Evolutionary conservation across 2,888 invertebrate species (phyloP).

Genomic region (Pocota personata): DNA sequence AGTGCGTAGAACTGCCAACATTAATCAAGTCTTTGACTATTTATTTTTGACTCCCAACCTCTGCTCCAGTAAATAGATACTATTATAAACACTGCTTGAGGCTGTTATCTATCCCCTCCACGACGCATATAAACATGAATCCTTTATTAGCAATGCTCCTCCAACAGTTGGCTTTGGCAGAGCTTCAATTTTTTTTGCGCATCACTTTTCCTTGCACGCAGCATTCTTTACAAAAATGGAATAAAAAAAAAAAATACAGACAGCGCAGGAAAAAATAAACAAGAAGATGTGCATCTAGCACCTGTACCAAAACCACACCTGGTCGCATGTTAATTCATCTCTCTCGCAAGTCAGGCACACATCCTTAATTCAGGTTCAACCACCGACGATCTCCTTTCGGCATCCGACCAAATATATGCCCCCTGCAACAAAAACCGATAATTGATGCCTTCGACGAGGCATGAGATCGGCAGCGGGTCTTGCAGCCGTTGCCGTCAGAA

Average conservation of each 20-base stretch:
- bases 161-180: slow-evolving; percentile 42
- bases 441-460: slow-evolving; percentile 69
- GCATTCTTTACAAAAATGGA: slow-evolving; percentile 13
- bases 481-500: slow-evolving; percentile 51
- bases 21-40: no score
- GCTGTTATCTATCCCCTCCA: neutral
- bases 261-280: neutral
- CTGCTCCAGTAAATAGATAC: neutral
- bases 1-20: no score
- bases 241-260: slow-evolving; percentile 12
- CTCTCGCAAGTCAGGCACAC: slow-evolving; percentile 69
- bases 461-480: slow-evolving; percentile 70
- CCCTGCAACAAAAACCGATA: slow-evolving; percentile 66
- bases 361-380: slow-evolving; percentile 73
- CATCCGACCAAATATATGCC: slow-evolving; percentile 36
- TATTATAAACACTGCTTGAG: neutral
- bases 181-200: slow-evolving; percentile 52
- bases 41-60: neutral
- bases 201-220: slow-evolving; percentile 58
- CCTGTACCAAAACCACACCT: slow-evolving; percentile 74
- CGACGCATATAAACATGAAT: neutral
- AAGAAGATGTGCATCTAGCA: slow-evolving; percentile 63
- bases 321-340: slow-evolving; percentile 73
- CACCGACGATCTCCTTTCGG: slow-evolving; percentile 71
- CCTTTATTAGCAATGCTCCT: slow-evolving; percentile 20